A percentile compares a stretch with the other conserved stretches of the same genome.
Conservation (phyloP, 2,888 invertebrate genomes). For the Plutella xylostella region DNA sequence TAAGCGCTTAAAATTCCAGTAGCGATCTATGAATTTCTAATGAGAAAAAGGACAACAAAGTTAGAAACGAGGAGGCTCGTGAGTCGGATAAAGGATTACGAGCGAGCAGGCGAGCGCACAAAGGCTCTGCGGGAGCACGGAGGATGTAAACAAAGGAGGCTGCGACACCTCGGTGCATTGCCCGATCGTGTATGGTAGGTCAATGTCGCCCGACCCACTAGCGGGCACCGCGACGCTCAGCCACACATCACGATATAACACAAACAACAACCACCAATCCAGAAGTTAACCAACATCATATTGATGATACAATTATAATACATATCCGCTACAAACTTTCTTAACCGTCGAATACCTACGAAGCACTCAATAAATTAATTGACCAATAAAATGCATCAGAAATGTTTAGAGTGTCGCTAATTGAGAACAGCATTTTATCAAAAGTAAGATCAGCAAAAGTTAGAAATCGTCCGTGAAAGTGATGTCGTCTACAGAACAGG, state of each 20-base stretch:
- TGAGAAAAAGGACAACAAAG: too few relatives aligned
- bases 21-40: too few relatives aligned
- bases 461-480: slow-evolving; percentile 59
- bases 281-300: too few relatives aligned
- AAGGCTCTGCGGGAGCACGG: slow-evolving; percentile 26
- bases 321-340: too few relatives aligned
- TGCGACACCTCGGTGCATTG: slow-evolving; percentile 64
- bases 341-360: too few relatives aligned
- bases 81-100: too few relatives aligned
- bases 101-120: too few relatives aligned
- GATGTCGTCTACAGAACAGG: slow-evolving; percentile 41
- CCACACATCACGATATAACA: slow-evolving; percentile 22
- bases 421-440: slow-evolving; percentile 17
- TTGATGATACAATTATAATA: too few relatives aligned
- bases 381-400: not conserved
- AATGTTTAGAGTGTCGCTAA: not conserved
- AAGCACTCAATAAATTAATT: too few relatives aligned
- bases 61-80: too few relatives aligned
- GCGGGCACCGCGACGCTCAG: slow-evolving; percentile 32
- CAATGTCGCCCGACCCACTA: slow-evolving; percentile 62
- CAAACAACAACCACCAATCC: slow-evolving; percentile 47
- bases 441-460: slow-evolving; percentile 27
- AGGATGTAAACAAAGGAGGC: slow-evolving; percentile 66
- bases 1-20: too few relatives aligned
- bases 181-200: slow-evolving; percentile 60